A percentile compares a stretch with the other conserved stretches of the same genome.
Conservation (phyloP, 1,140 invertebrate genomes). For the Epicauta chinensis region DNA sequence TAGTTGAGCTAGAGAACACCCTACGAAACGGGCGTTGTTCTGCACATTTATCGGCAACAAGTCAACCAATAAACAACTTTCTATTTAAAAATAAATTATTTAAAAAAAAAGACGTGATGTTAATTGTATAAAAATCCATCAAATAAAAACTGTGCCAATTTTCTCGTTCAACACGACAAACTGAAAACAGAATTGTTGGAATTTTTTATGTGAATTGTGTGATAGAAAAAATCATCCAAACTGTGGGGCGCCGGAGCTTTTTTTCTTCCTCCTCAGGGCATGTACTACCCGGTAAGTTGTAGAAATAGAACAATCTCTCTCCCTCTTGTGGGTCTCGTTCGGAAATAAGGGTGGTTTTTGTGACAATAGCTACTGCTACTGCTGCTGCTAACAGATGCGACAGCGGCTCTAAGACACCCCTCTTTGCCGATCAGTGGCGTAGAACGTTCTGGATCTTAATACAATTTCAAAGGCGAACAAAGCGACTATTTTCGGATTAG, state of each 20-base stretch:
- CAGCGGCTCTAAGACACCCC: too few relatives aligned
- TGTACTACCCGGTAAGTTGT: constrained; percentile 89
- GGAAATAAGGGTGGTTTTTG: too few relatives aligned
- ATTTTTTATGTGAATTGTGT: constrained; percentile 31
- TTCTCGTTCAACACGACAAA: background rate
- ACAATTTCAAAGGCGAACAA: too few relatives aligned
- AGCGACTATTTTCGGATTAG: too few relatives aligned
- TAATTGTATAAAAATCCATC: background rate
- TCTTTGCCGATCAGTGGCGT: too few relatives aligned
- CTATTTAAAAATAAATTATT: too few relatives aligned
- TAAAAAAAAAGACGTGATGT: too few relatives aligned
- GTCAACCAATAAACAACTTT: too few relatives aligned
- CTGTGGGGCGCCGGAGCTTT: constrained; percentile 90
- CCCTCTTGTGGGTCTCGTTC: background rate
- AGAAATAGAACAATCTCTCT: background rate
- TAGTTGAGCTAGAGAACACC: constrained; percentile 33
- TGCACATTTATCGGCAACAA: background rate
- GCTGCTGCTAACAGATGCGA: too few relatives aligned
- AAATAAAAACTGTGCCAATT: constrained; percentile 11
- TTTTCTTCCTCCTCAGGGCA: constrained; percentile 87
- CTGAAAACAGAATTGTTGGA: too few relatives aligned
- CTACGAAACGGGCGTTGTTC: constrained; percentile 35
- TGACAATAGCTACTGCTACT: too few relatives aligned
- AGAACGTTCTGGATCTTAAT: too few relatives aligned
- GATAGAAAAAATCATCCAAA: constrained; percentile 69